Evolutionary conservation across 2,888 invertebrate species (phyloP), one percentile per base, ranked within the genome.

Genomic region (Tenthredo distinguenda): DNA sequence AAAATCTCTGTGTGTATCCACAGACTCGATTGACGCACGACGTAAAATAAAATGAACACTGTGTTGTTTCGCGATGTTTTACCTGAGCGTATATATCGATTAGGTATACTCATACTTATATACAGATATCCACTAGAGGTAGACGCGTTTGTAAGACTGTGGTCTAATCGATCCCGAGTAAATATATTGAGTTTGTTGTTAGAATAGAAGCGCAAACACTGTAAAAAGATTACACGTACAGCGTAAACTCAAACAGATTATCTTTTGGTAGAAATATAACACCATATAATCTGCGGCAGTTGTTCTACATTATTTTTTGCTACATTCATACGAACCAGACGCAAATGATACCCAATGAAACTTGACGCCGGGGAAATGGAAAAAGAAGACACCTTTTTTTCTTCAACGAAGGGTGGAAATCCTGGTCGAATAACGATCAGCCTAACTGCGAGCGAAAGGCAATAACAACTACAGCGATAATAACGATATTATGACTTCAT

Each of bases 1-100:
- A 68, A 68, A 34, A 68, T 68, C 12, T 68, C 15, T 68, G 72
- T 43, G n/a, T 10, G 15, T 6, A 77, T 55, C 31, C 34, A 55
- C n/a, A 72, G n/a, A 71, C 74, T 47, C 21, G 40, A 47, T 43
- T 37, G 74, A 40, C 40, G 74, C 12, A 76, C 40, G n/a, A 31
- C 9, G 7, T n/a, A 34, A 26, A 50, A 18, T 50, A 55, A 77
- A 50, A 77, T 18, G 31, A 26, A 55, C 18, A 31, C 10, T 1
- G 77, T 77, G 40, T 40, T 62, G 15, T 81, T 58, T 62, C 81
- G 40, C 40, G 50, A 26, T 81, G 15, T 81, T 81, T 81, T 62
- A 81, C 81, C 7, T 34, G 12, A 31, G 26, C 47, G 50, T n/a
- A 37, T 18, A 12, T 50, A 81, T 58, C 58, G 79, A 79, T 79